Evolutionary conservation across 2,888 invertebrate genomes (phyloP), one percentile per base, ranked within the genome.

Genomic region (Rhodophaea formosa): DNA sequence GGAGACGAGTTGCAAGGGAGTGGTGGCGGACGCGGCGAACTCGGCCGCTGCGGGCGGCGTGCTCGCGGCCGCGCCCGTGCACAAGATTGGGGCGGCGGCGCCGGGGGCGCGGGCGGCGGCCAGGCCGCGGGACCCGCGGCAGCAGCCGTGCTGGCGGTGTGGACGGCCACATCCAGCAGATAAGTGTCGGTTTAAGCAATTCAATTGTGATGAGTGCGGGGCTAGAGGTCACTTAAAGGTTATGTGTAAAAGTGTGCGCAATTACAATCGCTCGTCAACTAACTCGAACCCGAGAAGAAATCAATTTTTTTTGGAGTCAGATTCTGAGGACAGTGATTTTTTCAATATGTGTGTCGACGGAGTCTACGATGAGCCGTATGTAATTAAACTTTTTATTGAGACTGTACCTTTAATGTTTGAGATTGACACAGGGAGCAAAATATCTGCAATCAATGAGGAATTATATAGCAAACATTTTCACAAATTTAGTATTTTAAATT

Each of bases 131-230:
- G 15, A 44, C 44, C 15, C 7, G 8, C 15, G 15, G 15, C 14
- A 8, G 44, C 44, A 6, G 44, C 14, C 15, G 15, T 16, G 44
- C 3, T 17, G 23, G 47, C 23, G 23, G 47, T 35, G 35, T 35
- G 35, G 35, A 35, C 35, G 35, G 10, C 35, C 35, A 12, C 44
- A 35, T 35, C 0, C 35, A 8, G 47, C 47, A 15, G 47, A 57
- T 16, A 14, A 12, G 44, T 57, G 57, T 39, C 51, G 57, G 10
- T 57, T 17, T 57, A 39, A 46, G 7, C 14, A 57, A 8, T 57
- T 12, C 43, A 57, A 16, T 47, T 57, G 51, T 44, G 44, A 57
- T 32, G 35, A 51, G 43, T 57, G 51, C 10, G 35, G 35, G 8
- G 10, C 35, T 35, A 35, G 35, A 12, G 35, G 35, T 3, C 35